Percentiles rank a stretch among this genome's conserved stretches.
These are phyloP conservation scores for Cyanistes caeruleus DNA, from an alignment of 2,113 vertebrate genomes.

Conservation along the genomic window DNA sequence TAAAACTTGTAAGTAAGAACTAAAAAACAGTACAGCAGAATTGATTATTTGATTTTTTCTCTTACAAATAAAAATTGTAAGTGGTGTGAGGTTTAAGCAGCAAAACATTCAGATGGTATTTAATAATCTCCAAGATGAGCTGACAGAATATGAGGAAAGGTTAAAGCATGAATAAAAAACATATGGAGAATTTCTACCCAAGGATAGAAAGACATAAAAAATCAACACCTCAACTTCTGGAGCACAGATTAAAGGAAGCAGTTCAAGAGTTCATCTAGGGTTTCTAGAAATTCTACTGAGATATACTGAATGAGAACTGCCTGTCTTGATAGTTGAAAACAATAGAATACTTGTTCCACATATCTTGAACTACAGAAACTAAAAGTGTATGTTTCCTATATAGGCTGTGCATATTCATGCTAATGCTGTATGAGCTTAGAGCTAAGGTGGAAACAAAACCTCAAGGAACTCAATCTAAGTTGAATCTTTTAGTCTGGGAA, in stretches of 20 bases:
- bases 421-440: neutral
- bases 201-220: neutral
- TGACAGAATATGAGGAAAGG: slow-evolving; percentile 66
- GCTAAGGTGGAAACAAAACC: neutral
- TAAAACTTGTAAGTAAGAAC: neutral
- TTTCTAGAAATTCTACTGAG: neutral
- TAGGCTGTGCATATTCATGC: neutral
- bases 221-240: neutral
- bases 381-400: neutral
- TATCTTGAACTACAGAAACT: neutral
- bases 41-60: neutral
- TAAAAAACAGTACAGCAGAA: neutral
- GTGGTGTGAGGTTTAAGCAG: slow-evolving; percentile 62
- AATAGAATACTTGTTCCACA: neutral
- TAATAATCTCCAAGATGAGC: slow-evolving; percentile 71
- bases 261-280: neutral
- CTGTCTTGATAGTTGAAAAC: neutral
- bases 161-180: slow-evolving; percentile 55
- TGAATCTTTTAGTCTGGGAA: neutral
- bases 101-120: slow-evolving; percentile 65
- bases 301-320: neutral
- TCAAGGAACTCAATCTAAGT: accelerated
- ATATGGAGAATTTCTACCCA: slow-evolving; percentile 34
- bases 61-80: slow-evolving; percentile 65
- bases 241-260: neutral